phyloP scores from a whole-genome alignment of 2,113 vertebrate genomes.

The Salvelinus sp. region DNA sequence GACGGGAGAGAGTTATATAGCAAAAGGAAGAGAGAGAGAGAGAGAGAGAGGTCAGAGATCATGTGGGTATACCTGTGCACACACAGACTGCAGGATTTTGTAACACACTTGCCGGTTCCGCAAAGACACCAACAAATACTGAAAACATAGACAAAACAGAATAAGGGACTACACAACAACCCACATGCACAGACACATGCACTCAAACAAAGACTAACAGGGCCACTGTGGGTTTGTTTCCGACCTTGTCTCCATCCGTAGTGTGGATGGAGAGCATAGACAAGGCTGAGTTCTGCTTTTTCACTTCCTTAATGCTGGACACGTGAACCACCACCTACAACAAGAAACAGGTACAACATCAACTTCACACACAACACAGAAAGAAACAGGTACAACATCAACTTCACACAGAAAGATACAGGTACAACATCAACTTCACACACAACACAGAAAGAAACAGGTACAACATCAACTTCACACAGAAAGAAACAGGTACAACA shows the following conservation, averaged over 20 bases:
- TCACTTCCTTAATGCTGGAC: conserved; percentile 65
- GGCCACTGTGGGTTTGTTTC: conserved; percentile 11
- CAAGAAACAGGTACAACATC: neutral
- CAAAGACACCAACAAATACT: conserved; percentile 79
- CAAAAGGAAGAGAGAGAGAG: neutral
- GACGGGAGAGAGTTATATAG: neutral
- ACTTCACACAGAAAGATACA: too few species aligned
- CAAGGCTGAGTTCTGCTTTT: conserved; percentile 79
- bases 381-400: neutral
- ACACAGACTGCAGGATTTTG: conserved; percentile 67
- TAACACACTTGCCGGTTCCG: conserved; percentile 71
- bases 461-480: too few species aligned
- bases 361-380: neutral
- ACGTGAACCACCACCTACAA: conserved; percentile 72
- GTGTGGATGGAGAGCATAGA: conserved; percentile 79
- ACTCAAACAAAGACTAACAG: too few species aligned
- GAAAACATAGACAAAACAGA: conserved; percentile 14
- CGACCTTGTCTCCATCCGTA: conserved; percentile 77
- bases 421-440: too few species aligned
- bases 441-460: too few species aligned
- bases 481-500: too few species aligned
- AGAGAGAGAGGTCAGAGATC: neutral
- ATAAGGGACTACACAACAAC: too few species aligned
- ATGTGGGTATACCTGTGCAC: conserved; percentile 61
- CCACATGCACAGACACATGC: too few species aligned